Conservation (phyloP, 2,888 invertebrate genomes). For the Chesias legatella region DNA sequence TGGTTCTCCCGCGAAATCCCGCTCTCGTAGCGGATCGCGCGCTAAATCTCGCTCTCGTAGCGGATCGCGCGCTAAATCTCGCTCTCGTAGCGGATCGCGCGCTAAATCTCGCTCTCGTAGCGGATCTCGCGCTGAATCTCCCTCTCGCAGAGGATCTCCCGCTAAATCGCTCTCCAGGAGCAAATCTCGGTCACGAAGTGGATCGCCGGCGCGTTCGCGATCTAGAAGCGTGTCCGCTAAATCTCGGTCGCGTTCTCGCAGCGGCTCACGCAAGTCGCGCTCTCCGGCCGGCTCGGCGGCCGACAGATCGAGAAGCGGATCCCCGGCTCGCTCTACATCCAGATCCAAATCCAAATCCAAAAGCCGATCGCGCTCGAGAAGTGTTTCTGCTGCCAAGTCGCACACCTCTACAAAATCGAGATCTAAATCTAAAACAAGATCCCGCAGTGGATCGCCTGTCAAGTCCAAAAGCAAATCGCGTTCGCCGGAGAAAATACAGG, state of each 20-base stretch:
- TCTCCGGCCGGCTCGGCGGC: background rate
- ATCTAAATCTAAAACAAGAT: slow-evolving; percentile 2
- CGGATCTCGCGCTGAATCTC: slow-evolving; percentile 25
- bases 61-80: slow-evolving; percentile 17
- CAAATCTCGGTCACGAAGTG: slow-evolving; percentile 4
- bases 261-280: slow-evolving; percentile 10
- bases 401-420: slow-evolving; percentile 5
- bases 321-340: slow-evolving; percentile 9
- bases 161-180: slow-evolving; percentile 17
- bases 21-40: slow-evolving; percentile 17
- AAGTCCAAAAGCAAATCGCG: slow-evolving; percentile 10
- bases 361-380: slow-evolving; percentile 6
- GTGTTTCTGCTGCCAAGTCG: slow-evolving; percentile 26
- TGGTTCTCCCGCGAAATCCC: slow-evolving; percentile 19
- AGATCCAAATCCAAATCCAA: slow-evolving; percentile 31
- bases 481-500: background rate
- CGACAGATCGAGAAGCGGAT: slow-evolving; percentile 13
- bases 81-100: slow-evolving; percentile 33
- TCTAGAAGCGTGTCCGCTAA: slow-evolving; percentile 1
- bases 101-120: slow-evolving; percentile 34
- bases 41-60: slow-evolving; percentile 16
- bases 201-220: slow-evolving; percentile 3
- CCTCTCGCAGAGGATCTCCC: slow-evolving; percentile 19
- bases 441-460: slow-evolving; percentile 27
- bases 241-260: slow-evolving; percentile 15